These are phyloP conservation scores for Saccopteryx leptura DNA, from an alignment of 2,113 vertebrate genomes.

Conservation along the genomic window DNA sequence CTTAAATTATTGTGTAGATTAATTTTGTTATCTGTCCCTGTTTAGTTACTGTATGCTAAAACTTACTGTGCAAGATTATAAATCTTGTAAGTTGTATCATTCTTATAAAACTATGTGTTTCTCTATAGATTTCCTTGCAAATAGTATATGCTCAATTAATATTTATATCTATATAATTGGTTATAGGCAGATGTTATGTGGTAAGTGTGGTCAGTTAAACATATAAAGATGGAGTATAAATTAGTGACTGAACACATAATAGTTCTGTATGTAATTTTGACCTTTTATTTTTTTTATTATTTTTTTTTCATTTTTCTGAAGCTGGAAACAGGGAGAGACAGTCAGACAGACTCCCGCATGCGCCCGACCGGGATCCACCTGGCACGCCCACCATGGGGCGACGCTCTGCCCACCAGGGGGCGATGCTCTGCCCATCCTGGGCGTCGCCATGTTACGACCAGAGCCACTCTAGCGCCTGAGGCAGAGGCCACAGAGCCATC, in stretches of 20 bases:
- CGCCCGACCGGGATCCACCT: too few relatives aligned
- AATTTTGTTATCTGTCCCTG: neutral
- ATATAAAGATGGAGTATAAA: neutral
- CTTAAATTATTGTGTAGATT: slow-evolving; percentile 2
- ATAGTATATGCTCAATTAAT: neutral
- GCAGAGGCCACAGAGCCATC: too few relatives aligned
- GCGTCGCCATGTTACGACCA: too few relatives aligned
- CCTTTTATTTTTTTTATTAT: too few relatives aligned
- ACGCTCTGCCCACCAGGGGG: too few relatives aligned
- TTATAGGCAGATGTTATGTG: neutral
- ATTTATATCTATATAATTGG: neutral
- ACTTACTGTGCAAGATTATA: neutral
- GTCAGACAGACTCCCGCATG: too few relatives aligned
- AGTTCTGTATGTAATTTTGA: neutral
- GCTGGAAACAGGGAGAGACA: too few relatives aligned
- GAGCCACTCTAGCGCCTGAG: too few relatives aligned
- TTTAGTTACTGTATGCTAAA: neutral
- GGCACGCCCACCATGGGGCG: too few relatives aligned
- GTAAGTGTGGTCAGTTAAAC: neutral
- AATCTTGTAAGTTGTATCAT: neutral
- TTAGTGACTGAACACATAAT: neutral
- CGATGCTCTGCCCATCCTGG: too few relatives aligned
- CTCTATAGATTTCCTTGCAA: neutral
- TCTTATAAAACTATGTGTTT: neutral
- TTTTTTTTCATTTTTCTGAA: too few relatives aligned